Evolutionary conservation across 30 jellyfish, hydroid and myxozoan genomes (phyloP), one percentile per base, ranked within the genome.

Genomic region (Sanderia malayensis): DNA sequence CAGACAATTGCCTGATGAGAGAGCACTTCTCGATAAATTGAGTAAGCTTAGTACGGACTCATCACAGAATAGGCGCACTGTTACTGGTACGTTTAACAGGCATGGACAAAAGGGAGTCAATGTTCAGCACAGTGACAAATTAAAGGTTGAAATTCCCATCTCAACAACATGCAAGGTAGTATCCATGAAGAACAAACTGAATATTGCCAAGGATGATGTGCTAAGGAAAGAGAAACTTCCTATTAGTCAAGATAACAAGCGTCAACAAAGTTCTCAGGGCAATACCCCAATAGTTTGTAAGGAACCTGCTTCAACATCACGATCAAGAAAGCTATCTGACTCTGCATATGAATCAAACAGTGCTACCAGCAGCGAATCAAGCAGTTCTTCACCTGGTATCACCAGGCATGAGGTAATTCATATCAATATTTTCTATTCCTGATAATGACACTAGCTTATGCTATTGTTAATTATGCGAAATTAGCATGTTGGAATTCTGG

Each of bases 291-390:
- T 37, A 13, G 19, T 1, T 1, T 15, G 47, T 21, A 33, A 27
- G 29, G 73, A 61, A 23, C 26, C 44, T 2, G 65, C 21, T 23
- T 21, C 11, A 21, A 4, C n/a, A n/a, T n/a, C 64, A 0, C 22
- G 20, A 18, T 8, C 46, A 1, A 45, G 94, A 71, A 65, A 64
- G 30, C 31, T 59, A 7, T 82, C 94, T 59, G 85, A 71, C 49
- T 62, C 92, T 70, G 84, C 84, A 0, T 70, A 71, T 44, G 86
- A 62, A 49, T 62, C 84, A 1, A 63, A 72, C 61, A 44, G 94
- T 46, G 60, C 79, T 30, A 62, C 92, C 8, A 71, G 74, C 33
- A 68, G 92, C 31, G 71, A 74, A 10, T 57, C 81, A 1, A 79
- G 71, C 4, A 30, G 64, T 25, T 66, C 89, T 33, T 78, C 89